phyloP scores from a whole-genome alignment of 1,140 invertebrate genomes.

The Popillia japonica region DNA sequence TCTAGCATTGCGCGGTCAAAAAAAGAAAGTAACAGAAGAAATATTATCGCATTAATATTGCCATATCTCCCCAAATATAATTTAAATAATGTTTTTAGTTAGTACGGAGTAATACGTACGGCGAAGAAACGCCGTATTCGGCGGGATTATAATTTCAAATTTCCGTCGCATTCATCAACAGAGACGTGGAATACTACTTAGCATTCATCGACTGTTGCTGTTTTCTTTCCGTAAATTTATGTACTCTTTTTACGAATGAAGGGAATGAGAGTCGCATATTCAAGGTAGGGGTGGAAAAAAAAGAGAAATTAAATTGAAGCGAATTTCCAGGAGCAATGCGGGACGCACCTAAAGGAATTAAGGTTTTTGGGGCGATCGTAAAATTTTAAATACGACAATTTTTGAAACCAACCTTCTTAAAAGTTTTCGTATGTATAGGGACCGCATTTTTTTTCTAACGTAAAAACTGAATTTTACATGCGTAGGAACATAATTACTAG shows the following conservation, averaged over 20 bases:
- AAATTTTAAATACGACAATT: constrained; percentile 14
- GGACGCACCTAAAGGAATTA: constrained; percentile 23
- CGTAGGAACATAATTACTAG: too few relatives aligned
- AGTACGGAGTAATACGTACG: background rate
- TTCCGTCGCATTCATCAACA: constrained; percentile 33
- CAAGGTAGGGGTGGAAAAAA: background rate
- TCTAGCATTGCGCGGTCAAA: background rate
- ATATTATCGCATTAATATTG: constrained; percentile 32
- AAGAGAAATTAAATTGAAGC: constrained; percentile 13
- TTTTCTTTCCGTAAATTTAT: constrained; percentile 28
- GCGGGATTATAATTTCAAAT: constrained; percentile 27
- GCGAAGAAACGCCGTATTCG: constrained; percentile 10
- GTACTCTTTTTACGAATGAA: constrained; percentile 30
- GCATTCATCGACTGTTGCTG: constrained; percentile 31
- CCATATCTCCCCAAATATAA: constrained; percentile 22
- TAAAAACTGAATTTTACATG: too few relatives aligned
- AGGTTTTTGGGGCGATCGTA: background rate
- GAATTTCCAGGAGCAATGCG: background rate
- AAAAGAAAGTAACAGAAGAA: constrained; percentile 12
- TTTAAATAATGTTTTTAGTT: constrained; percentile 26
- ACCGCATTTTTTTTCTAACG: background rate
- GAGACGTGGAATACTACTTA: constrained; percentile 29
- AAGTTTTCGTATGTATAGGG: background rate
- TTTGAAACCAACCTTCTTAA: background rate
- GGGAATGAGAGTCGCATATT: background rate